phyloP scores from a whole-genome alignment of 2,888 invertebrate genomes.

The Scaptomyza caliginosa region DNA sequence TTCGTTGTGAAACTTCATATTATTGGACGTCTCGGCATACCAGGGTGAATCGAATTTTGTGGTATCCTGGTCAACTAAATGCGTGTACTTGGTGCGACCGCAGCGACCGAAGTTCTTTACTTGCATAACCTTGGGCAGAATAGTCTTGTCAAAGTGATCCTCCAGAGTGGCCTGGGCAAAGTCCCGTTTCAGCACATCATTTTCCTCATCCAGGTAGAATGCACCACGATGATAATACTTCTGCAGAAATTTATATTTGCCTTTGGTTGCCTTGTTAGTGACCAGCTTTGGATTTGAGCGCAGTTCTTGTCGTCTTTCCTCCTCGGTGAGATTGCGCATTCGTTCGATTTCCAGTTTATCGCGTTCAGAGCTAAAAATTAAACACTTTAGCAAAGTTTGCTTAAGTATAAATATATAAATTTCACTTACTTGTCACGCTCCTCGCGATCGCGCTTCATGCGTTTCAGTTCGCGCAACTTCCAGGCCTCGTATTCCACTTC shows the following conservation, averaged over 20 bases:
- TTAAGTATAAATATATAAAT: background rate
- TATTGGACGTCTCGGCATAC: conserved; percentile 95
- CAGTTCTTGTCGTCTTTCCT: conserved; percentile 95
- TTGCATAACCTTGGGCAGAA: conserved; percentile 99
- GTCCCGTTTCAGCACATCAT: conserved; percentile 95
- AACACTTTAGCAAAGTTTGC: background rate
- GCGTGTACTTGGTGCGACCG: conserved; percentile 99
- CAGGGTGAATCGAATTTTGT: conserved; percentile 99
- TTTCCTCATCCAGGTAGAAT: conserved; percentile 97
- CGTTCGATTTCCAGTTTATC: conserved; percentile 95
- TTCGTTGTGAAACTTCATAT: conserved; percentile 93
- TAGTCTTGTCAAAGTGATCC: conserved; percentile 99
- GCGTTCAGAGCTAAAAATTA: conserved; percentile 89
- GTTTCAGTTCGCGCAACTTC: conserved; percentile 98
- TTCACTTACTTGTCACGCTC: conserved; percentile 93
- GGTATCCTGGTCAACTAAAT: conserved; percentile 99
- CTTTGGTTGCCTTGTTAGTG: conserved; percentile 97
- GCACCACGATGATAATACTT: conserved; percentile 99
- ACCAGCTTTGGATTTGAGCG: conserved; percentile 95
- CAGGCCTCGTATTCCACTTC: conserved; percentile 98
- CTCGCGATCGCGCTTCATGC: conserved; percentile 98
- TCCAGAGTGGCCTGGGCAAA: conserved; percentile 98
- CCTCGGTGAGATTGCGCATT: conserved; percentile 96
- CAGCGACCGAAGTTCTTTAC: conserved; percentile 99
- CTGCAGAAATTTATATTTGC: conserved; percentile 99